Percentiles rank a stretch among this genome's conserved stretches.
Conservation (phyloP, 2,113 vertebrate species). For the Thalassarche chlororhynchos region DNA sequence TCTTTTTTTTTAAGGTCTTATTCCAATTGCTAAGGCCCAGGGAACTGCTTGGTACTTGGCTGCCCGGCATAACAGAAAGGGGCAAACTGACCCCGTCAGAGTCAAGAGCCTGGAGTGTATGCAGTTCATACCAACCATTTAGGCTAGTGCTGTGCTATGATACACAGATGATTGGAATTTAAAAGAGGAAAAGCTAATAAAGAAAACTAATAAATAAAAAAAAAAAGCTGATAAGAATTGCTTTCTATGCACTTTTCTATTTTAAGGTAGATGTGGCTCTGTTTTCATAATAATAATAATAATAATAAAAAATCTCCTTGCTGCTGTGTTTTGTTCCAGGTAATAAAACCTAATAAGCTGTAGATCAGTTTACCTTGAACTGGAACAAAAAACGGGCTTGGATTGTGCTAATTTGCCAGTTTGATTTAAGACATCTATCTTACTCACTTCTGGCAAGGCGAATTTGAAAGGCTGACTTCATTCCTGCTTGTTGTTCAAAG, state of each 20-base stretch:
- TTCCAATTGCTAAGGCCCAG: not conserved
- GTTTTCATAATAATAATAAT: not conserved
- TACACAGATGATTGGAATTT: not conserved
- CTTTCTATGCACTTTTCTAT: not conserved
- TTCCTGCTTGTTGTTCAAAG: not conserved
- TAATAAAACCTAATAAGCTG: not conserved
- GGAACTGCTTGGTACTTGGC: not conserved
- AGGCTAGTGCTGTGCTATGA: not conserved
- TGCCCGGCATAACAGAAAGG: not conserved
- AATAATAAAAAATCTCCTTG: not conserved
- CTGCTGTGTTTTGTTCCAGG: slow-evolving; percentile 4
- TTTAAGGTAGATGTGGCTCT: not conserved
- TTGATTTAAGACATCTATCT: not conserved
- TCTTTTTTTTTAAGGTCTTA: not conserved
- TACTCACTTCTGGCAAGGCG: not conserved
- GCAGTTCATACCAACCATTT: not conserved
- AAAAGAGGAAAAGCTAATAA: not conserved
- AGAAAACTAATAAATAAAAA: not conserved
- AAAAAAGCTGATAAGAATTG: not conserved
- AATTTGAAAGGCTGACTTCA: not conserved
- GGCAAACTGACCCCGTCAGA: not conserved
- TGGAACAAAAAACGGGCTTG: not conserved
- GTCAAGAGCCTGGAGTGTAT: not conserved
- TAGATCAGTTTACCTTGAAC: not conserved
- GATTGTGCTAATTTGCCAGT: not conserved